Evolutionary conservation across 2,888 invertebrate species (phyloP), one percentile per base, ranked within the genome.

Genomic region (Gortyna flavago): DNA sequence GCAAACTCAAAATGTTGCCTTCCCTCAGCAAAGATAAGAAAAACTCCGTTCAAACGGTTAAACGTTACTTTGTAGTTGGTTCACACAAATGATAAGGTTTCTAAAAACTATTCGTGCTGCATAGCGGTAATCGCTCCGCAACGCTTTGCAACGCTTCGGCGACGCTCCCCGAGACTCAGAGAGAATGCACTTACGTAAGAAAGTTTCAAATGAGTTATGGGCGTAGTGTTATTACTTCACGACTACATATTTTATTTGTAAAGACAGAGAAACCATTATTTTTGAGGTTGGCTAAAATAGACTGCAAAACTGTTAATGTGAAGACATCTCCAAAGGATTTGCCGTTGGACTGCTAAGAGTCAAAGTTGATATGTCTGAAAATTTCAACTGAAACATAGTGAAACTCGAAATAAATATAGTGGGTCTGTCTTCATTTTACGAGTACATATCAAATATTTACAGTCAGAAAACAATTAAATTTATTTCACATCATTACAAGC

Each of bases 181-280:
- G 21, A 64, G 61, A 80, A 69, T 85, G 85, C 69, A 72, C 69
- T 80, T 69, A 64, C 57, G 38, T 48, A 48, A 73, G 65, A 73
- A 80, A 80, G 32, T 85, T 70, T 61, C 81, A 66, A 67, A 51
- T 85, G 61, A 81, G 48, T 80, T 80, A 85, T 72, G 32, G 54
- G 57, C 66, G 29, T 62, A 67, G 61, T 71, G 35, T 71, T 57
- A 79, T 71, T 71, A 79, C 84, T 81, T 41, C 5, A 79, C 25
- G 54, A 8, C 59, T 32, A 32, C 25, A 25, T 29, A 29, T 59
- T 41, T 64, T 57, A 57, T 54, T 61, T 57, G 65, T 54, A 18
- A n/a, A 32, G 3, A 16, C 25, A 8, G 44, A 32, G 13, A 68
- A 41, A 18, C 25, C 25, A 66, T 25, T 65, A 32, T 11, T 66